phyloP scores from a whole-genome alignment of 2,888 invertebrate species.

The Eupithecia pulchellata region DNA sequence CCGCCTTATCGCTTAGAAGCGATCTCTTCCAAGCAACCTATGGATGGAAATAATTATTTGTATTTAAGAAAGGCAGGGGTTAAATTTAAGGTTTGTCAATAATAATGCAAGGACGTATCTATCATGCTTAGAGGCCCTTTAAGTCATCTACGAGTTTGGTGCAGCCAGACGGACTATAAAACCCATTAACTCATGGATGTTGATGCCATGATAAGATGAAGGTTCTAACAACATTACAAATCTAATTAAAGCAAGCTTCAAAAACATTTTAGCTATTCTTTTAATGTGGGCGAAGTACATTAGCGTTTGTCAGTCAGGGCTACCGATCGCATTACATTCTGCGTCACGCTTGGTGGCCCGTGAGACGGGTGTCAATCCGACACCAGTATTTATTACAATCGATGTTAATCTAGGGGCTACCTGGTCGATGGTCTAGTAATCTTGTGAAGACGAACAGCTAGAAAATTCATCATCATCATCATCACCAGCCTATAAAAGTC shows the following conservation, averaged over 20 bases:
- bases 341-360: conserved; percentile 53
- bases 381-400: conserved; percentile 47
- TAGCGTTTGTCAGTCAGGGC: conserved; percentile 27
- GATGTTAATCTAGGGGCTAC: neutral
- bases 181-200: neutral
- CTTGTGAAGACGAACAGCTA: too few relatives aligned
- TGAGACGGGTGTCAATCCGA: conserved; percentile 69
- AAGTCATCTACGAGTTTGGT: neutral
- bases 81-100: too few relatives aligned
- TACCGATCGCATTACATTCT: conserved; percentile 36
- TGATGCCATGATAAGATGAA: neutral
- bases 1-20: too few relatives aligned
- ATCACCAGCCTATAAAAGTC: too few relatives aligned
- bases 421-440: neutral
- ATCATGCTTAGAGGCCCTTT: neutral
- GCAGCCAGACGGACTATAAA: neutral
- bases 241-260: conserved; percentile 1
- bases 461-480: too few relatives aligned
- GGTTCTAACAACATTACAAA: neutral
- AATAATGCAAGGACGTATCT: too few relatives aligned
- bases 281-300: conserved; percentile 26
- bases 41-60: too few relatives aligned
- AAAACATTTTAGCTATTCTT: conserved; percentile 22
- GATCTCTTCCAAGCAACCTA: too few relatives aligned
- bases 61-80: too few relatives aligned